Conservation (phyloP, 2,797 vertebrate species). For the Trachops cirrhosus region DNA sequence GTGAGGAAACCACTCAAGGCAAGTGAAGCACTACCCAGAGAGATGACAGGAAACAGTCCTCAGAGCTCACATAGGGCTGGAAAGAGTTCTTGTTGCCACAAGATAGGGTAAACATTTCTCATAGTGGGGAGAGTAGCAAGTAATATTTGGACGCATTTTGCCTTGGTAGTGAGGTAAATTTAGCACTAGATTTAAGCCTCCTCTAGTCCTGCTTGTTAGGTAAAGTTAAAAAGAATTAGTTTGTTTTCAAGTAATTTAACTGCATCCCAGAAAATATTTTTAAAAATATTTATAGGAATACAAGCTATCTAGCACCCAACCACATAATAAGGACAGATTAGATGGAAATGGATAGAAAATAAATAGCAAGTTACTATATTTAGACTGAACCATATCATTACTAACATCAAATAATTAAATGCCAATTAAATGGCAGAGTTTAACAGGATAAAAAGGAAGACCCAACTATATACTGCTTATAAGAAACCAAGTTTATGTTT, state of each 20-base stretch:
- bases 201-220: neutral
- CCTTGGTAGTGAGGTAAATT: neutral
- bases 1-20: neutral
- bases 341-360: neutral
- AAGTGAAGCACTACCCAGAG: neutral
- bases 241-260: neutral
- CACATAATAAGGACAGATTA: neutral
- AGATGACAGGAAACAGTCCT: neutral
- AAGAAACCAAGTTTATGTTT: neutral
- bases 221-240: neutral
- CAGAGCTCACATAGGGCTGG: neutral
- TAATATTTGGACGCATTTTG: neutral
- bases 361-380: neutral
- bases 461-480: neutral
- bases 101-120: neutral
- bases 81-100: neutral
- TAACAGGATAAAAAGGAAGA: neutral
- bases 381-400: neutral
- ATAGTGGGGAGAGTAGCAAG: neutral
- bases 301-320: neutral
- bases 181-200: neutral
- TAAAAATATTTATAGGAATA: neutral
- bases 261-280: neutral
- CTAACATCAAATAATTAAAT: conserved; percentile 12
- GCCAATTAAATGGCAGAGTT: neutral